Conservation (phyloP, 2,113 vertebrate species). For the Alethe diademata region DNA sequence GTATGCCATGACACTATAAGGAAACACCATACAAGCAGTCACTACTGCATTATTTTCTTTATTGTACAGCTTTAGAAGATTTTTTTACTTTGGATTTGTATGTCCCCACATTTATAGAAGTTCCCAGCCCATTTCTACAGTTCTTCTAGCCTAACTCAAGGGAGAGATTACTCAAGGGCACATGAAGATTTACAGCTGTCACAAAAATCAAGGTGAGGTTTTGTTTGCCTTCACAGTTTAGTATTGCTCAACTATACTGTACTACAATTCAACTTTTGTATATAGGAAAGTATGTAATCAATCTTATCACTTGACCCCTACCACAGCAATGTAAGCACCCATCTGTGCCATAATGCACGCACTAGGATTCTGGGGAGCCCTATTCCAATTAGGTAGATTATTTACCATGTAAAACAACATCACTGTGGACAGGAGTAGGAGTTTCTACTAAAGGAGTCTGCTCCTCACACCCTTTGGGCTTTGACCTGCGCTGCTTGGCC, state of each 20-base stretch:
- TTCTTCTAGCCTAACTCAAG: neutral
- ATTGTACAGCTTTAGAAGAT: neutral
- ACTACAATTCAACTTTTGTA: neutral
- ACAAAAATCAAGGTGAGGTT: neutral
- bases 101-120: neutral
- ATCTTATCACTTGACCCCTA: neutral
- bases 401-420: constrained; percentile 85
- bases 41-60: neutral
- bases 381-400: neutral
- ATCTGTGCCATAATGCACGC: neutral
- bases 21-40: neutral
- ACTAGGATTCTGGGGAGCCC: neutral
- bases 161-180: neutral
- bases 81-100: neutral
- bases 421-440: constrained; percentile 49
- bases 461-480: constrained; percentile 80
- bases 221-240: neutral
- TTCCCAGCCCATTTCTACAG: neutral
- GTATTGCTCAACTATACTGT: neutral
- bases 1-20: neutral
- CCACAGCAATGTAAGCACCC: neutral
- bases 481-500: constrained; percentile 74
- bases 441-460: constrained; percentile 85
- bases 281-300: neutral
- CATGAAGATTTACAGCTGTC: neutral